A percentile compares a stretch with the other conserved stretches of the same genome.
phyloP scores from a whole-genome alignment of 2,113 vertebrate species.

The Sander lucioperca region DNA sequence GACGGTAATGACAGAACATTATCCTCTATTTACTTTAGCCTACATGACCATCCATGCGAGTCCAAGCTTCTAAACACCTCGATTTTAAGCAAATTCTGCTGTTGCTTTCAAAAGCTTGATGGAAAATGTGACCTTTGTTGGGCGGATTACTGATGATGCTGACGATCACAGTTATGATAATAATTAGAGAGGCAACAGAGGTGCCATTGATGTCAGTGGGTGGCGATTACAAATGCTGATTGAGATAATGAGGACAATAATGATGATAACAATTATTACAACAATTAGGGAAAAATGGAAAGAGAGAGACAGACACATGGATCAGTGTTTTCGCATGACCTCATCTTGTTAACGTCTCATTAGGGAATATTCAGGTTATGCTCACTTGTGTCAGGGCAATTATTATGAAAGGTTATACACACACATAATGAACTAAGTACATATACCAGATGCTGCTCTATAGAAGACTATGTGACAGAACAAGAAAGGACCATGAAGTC shows the following conservation, averaged over 20 bases:
- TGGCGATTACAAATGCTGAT: constrained; percentile 45
- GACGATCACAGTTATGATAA: neutral
- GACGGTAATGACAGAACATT: constrained; percentile 28
- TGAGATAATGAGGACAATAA: constrained; percentile 66
- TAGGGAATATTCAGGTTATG: constrained; percentile 19
- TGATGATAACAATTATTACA: constrained; percentile 45
- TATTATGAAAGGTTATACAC: constrained; percentile 39
- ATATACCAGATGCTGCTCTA: neutral
- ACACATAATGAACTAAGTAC: constrained; percentile 12
- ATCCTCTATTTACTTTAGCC: constrained; percentile 47
- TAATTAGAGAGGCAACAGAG: constrained; percentile 37
- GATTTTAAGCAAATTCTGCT: neutral
- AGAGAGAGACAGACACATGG: constrained; percentile 2
- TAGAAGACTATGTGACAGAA: neutral
- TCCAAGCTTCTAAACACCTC: constrained; percentile 4
- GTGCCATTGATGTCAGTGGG: constrained; percentile 22
- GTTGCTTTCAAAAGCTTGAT: neutral
- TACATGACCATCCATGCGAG: constrained; percentile 12
- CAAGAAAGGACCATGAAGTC: constrained; percentile 7
- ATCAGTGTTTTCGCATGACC: constrained; percentile 41
- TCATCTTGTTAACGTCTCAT: constrained; percentile 44
- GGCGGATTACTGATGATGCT: constrained; percentile 8
- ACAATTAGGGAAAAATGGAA: constrained; percentile 38
- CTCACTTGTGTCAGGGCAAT: constrained; percentile 43
- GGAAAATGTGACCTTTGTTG: neutral